Evolutionary conservation across 2,797 vertebrate genomes (phyloP).

Genomic region (Myioborus melanocephalus): DNA sequence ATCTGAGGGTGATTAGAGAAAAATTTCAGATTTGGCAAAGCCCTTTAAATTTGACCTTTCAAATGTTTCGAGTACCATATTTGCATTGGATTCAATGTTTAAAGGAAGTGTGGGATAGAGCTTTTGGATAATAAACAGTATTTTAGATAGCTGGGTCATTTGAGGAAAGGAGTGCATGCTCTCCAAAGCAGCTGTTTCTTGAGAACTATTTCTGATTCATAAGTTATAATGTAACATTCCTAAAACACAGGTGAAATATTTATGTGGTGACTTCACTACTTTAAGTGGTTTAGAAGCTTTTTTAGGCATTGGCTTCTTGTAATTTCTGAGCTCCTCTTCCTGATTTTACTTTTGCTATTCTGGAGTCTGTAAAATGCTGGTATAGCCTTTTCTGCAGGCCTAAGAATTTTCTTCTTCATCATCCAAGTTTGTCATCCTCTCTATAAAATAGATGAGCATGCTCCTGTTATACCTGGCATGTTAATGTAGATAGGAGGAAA

Average conservation of each 20-base stretch:
- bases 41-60: neutral
- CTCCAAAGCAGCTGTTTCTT: neutral
- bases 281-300: neutral
- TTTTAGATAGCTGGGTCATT: neutral
- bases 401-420: neutral
- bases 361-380: neutral
- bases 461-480: neutral
- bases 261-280: neutral
- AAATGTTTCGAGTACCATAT: neutral
- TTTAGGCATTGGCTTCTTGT: neutral
- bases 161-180: neutral
- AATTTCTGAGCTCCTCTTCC: neutral
- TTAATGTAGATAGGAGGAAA: neutral
- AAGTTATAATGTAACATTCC: neutral
- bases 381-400: neutral
- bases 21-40: neutral
- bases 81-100: neutral
- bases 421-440: neutral
- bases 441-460: neutral
- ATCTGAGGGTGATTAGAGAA: neutral
- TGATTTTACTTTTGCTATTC: neutral
- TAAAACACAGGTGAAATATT: neutral
- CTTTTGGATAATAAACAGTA: neutral
- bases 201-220: neutral
- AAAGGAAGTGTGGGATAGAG: neutral